Evolutionary conservation across 2,113 vertebrate genomes (phyloP), one percentile per base, ranked within the genome.

Genomic region (Mustela lutreola): DNA sequence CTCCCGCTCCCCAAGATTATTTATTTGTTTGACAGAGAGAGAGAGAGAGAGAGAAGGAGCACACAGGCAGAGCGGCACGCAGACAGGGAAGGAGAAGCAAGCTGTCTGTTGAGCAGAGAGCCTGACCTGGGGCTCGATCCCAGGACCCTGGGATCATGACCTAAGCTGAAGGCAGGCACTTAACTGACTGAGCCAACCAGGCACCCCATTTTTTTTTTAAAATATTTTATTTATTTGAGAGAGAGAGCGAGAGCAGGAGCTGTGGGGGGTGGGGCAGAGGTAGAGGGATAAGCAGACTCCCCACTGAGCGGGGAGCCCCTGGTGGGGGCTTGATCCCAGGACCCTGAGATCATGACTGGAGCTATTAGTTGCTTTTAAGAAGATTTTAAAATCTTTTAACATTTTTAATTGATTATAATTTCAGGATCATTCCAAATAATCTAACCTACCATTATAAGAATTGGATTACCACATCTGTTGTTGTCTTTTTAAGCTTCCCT

Each of bases 371-470:
- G 63, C 65, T 96, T 93, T 94, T 63, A 65, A 85, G 79, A 91
- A 42, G 36, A 53, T 60, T 81, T 91, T 73, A 73, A 31, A 91
- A 67, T 63, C 12, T 89, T 58, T 6, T 19, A 79, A 5, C 21
- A 90, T 50, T 67, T 94, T 94, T 82, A 82, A 7, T 76, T 96
- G 67, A 93, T 79, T 86, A 86, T 82, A 76, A 26, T 67, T 97
- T 80, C 22, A 97, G 48, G 16, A 39, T 62, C 81, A 2, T 91
- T 78, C 60, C 26, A 63, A 83, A 79, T 92, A 92, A 82, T 48
- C 33, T 42, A 58, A 56, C 63, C 85, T 14, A 18, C 39, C 28
- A 42, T 86, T 94, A 83, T 5, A 11, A 96, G 65, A 89, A 81
- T 82, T 21, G 16, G 24, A 45, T 89, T 71, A n/a, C 67, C 19